Base-by-base conservation (phyloP, 1,140 invertebrate genomes). In the Geopemphigus sp. region DNA sequence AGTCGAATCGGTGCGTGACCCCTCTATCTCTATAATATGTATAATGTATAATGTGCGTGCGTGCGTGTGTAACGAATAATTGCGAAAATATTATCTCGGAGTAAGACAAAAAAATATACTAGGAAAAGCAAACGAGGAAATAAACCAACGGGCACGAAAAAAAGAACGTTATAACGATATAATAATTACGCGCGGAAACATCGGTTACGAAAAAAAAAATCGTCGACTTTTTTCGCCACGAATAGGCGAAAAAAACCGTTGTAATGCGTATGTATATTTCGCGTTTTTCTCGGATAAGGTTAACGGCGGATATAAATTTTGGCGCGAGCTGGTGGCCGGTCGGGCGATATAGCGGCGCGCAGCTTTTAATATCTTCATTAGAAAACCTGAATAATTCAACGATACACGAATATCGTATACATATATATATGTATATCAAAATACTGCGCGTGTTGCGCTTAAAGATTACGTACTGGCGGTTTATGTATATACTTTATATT, bases 341-440 rank as follows among this genome's bases (percentile, higher is more conserved):
- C 63, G 63, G 29, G 32, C 29, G 26, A 32, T 26, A 32, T 32
- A 64, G n/a, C 10, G 19, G 29, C 29, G 17, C 29, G 1, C 61
- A 15, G 32, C 32, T 66, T 66, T 66, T 66, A 66, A 66, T 66
- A 39, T 66, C 63, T 66, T 66, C 63, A 66, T 66, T 66, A 66
- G 32, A 66, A 45, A 12, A 32, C 11, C 63, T 45, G 63, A 66
- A 66, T 66, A 45, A 66, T 66, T 66, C 63, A 66, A 66, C 32
- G 39, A 66, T 26, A 29, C 26, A n/a, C 32, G 32, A 39, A 64
- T 32, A 64, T 64, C 32, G 19, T n/a, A n/a, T n/a, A n/a, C n/a
- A n/a, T n/a, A n/a, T n/a, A n/a, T n/a, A n/a, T n/a, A n/a, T n/a
- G n/a, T 39, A 26, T 61, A 26, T 39, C 59, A 6, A 15, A 39